Base-by-base conservation (phyloP, 2,797 vertebrate species). In the Poecilia wingei region DNA sequence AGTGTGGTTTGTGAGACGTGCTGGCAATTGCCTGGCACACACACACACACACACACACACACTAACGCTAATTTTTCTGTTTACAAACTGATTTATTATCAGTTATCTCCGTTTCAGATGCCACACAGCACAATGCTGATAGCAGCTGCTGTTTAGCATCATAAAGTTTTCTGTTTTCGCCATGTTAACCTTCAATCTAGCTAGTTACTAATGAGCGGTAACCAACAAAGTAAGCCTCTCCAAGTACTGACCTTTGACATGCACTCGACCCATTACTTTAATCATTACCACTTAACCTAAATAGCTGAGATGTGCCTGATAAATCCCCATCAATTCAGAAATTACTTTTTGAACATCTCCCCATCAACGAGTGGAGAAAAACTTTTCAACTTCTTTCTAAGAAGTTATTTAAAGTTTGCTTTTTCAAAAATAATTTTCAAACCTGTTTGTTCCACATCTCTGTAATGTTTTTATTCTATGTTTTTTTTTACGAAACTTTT, bases 51-150 rank as follows among this genome's bases (percentile, higher is more conserved):
- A 46, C 25, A 45, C 25, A n/a, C 39, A 43, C 41, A 6, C 20
- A 6, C 20, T 49, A 59, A 31, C 47, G 45, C 55, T 61, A 22
- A 39, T 31, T 6, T 28, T 43, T 66, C 59, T 83, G 36, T 83
- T 80, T 83, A 28, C 53, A 84, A 73, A 80, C 79, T 84, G 86
- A 89, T 83, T 85, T 78, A 74, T 76, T 87, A 82, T 84, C 49
- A 74, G 76, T 80, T 82, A 84, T 92, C 83, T 92, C 89, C 78
- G 75, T 94, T 89, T 90, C 83, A 87, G 79, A 74, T 68, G 80
- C 76, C 75, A 68, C 78, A 53, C 53, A 72, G 78, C 1, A 49
- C 45, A 76, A 84, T 88, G 83, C 90, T 89, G 90, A 93, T 88
- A 86, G 84, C 84, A 66, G 72, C 78, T 75, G 80, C 55, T 20